Percentiles rank a stretch among this genome's conserved stretches.
phyloP scores from a whole-genome alignment of 2,888 invertebrate genomes.

The Metacarcinus magister region DNA sequence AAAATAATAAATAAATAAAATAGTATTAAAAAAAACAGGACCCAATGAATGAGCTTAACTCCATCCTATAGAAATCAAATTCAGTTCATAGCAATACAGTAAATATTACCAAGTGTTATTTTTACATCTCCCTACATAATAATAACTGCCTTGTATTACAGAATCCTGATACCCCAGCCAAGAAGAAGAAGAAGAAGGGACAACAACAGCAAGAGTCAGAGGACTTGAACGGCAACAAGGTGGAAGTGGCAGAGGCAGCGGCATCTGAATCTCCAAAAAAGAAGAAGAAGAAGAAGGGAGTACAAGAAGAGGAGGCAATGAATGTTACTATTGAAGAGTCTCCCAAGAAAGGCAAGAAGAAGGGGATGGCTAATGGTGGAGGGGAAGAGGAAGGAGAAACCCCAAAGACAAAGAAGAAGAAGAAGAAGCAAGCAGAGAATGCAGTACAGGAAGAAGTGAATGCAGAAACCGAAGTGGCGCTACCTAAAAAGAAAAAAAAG shows the following conservation, averaged over 20 bases:
- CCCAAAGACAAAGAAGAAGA: constrained; percentile 58
- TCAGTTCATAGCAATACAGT: too few species aligned
- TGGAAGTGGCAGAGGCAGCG: constrained; percentile 29
- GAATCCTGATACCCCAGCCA: constrained; percentile 15
- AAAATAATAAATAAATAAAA: too few species aligned
- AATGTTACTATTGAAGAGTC: neutral
- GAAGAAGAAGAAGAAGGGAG: constrained; percentile 83
- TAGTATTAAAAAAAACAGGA: too few species aligned
- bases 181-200: constrained; percentile 83
- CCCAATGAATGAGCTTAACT: too few species aligned
- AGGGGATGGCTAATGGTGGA: neutral
- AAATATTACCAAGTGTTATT: too few species aligned
- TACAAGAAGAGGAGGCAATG: constrained; percentile 82
- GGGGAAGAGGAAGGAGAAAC: neutral
- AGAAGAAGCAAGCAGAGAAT: constrained; percentile 6
- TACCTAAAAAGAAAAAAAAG: constrained; percentile 61
- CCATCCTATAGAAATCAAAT: too few species aligned
- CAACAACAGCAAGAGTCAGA: constrained; percentile 83
- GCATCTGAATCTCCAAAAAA: constrained; percentile 66
- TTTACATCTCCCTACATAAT: neutral
- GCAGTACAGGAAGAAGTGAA: neutral
- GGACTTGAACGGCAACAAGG: constrained; percentile 19
- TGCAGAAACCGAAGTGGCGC: neutral
- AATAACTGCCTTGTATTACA: neutral
- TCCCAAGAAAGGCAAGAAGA: neutral